Percentiles rank a stretch among this genome's conserved stretches.
phyloP scores from a whole-genome alignment of 1,140 invertebrate genomes.

The Drosophila carrolli region DNA sequence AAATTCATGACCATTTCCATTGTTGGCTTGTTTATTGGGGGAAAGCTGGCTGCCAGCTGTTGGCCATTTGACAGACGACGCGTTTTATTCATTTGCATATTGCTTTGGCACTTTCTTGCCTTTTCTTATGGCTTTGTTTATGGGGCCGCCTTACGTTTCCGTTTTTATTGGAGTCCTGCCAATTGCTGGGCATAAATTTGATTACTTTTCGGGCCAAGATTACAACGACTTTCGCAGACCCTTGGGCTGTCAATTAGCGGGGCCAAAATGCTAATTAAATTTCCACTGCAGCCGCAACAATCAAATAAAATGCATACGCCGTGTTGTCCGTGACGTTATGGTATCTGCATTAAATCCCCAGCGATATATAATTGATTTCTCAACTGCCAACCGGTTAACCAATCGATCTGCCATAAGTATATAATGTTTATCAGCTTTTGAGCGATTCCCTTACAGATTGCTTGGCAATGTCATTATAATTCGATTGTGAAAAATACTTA shows the following conservation, averaged over 20 bases:
- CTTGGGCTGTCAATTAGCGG: constrained; percentile 61
- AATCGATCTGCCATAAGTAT: constrained; percentile 16
- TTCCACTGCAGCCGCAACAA: constrained; percentile 21
- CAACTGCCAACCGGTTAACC: constrained; percentile 24
- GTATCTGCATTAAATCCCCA: constrained; percentile 1
- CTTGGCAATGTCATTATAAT: constrained; percentile 34
- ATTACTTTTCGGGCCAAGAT: constrained; percentile 62
- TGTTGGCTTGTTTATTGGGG: constrained; percentile 53
- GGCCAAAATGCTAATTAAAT: constrained; percentile 56
- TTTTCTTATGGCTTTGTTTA: constrained; percentile 79
- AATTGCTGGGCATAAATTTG: constrained; percentile 78
- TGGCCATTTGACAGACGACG: constrained; percentile 73
- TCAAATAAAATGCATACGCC: constrained; percentile 46
- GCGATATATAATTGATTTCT: constrained; percentile 40
- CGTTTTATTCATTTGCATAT: constrained; percentile 80
- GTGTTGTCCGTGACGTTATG: constrained; percentile 7
- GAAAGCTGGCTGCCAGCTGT: constrained; percentile 57
- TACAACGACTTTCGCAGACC: constrained; percentile 16
- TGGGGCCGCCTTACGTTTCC: constrained; percentile 62
- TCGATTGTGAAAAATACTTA: constrained; percentile 28
- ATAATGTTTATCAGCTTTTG: constrained; percentile 44
- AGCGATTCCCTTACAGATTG: constrained; percentile 26
- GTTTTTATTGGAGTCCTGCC: constrained; percentile 68
- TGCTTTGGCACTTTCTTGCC: constrained; percentile 67
- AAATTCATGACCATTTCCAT: constrained; percentile 60